phyloP scores from a whole-genome alignment of 2,113 vertebrate species.

The Ageneiosus marmoratus region DNA sequence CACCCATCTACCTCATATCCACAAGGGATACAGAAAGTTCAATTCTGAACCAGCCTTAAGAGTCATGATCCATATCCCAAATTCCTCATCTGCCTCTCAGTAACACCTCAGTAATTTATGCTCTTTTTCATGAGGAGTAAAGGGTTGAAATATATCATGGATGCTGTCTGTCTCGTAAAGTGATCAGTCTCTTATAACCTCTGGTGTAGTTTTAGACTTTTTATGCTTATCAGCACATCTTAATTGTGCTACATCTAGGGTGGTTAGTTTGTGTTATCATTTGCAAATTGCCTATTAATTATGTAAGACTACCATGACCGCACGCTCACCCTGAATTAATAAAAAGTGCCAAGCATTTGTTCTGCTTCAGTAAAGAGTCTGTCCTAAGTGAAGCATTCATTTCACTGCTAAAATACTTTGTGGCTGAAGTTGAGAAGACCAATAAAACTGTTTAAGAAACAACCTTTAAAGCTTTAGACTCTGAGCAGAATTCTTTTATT shows the following conservation, averaged over 20 bases:
- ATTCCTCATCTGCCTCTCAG: constrained; percentile 59
- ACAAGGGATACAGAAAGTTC: constrained; percentile 18
- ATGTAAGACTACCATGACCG: constrained; percentile 20
- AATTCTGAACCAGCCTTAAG: constrained; percentile 9
- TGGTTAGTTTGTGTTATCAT: constrained; percentile 35
- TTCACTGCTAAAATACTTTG: background rate
- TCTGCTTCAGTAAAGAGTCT: background rate
- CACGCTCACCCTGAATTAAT: constrained; percentile 51
- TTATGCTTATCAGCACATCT: background rate
- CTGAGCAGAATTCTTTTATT: background rate
- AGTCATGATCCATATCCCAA: constrained; percentile 42
- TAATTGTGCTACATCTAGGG: background rate
- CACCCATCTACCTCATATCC: constrained; percentile 33
- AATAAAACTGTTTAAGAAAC: background rate
- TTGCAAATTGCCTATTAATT: constrained; percentile 35
- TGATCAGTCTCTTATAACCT: constrained; percentile 43
- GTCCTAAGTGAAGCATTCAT: background rate
- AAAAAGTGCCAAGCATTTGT: constrained; percentile 45
- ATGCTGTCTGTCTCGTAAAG: constrained; percentile 48
- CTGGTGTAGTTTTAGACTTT: background rate
- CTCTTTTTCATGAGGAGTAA: constrained; percentile 47
- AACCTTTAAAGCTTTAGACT: background rate
- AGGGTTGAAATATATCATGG: constrained; percentile 55
- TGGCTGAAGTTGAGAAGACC: background rate
- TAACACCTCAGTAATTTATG: constrained; percentile 58